Conservation (phyloP, 2,113 vertebrate species). For the Gorsachius goisagi region DNA sequence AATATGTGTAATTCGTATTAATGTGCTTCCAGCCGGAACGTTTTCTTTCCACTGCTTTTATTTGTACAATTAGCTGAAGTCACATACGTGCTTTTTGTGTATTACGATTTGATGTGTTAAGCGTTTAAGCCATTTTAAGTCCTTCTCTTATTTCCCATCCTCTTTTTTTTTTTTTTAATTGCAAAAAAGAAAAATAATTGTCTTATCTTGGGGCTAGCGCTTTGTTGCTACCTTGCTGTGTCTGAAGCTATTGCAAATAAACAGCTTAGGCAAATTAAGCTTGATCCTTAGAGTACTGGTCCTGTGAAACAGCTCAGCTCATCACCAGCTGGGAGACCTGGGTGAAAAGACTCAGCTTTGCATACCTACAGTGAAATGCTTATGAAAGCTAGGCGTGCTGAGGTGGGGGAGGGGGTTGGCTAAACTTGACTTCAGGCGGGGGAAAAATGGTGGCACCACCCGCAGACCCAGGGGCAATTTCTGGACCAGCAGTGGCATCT, state of each 20-base stretch:
- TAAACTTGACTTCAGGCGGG: not conserved
- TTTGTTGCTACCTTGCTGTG: slow-evolving; percentile 25
- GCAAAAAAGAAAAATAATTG: not conserved
- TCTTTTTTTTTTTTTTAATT: not conserved
- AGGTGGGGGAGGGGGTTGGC: not conserved
- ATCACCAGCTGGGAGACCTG: slow-evolving; percentile 42
- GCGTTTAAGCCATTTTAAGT: not conserved
- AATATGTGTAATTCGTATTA: not conserved
- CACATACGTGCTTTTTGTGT: slow-evolving; percentile 10
- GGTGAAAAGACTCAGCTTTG: not conserved
- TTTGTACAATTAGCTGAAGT: slow-evolving; percentile 17
- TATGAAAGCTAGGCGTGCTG: slow-evolving; percentile 15
- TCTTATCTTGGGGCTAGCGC: not conserved
- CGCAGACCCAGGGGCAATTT: not conserved
- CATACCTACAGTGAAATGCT: slow-evolving; percentile 17
- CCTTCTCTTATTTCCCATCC: not conserved
- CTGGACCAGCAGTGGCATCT: slow-evolving; percentile 35
- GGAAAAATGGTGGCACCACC: slow-evolving; percentile 6
- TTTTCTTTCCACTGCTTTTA: slow-evolving; percentile 36
- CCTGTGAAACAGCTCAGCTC: slow-evolving; percentile 38
- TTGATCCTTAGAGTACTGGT: slow-evolving; percentile 36
- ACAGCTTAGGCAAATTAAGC: slow-evolving; percentile 16
- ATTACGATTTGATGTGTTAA: slow-evolving; percentile 14
- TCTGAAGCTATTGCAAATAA: slow-evolving; percentile 11
- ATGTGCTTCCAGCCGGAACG: not conserved